Conservation (phyloP, 2,113 vertebrate species). For the Callopanchax toddi region DNA sequence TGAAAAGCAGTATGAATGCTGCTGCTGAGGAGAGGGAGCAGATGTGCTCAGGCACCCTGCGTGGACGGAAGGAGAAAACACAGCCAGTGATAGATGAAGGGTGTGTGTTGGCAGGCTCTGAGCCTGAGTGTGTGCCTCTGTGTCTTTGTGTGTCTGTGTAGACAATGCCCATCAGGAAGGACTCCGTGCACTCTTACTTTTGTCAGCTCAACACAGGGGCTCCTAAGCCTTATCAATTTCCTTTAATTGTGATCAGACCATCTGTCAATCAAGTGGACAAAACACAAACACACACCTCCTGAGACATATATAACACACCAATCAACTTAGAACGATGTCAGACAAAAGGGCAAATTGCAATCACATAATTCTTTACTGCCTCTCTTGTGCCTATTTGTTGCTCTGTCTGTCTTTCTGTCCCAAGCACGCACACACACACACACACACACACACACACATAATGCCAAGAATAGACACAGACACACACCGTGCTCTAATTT, state of each 20-base stretch:
- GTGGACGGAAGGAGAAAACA: conserved; percentile 37
- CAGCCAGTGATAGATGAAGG: conserved; percentile 14
- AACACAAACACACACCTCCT: conserved; percentile 25
- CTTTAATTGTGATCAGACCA: conserved; percentile 69
- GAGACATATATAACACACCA: conserved; percentile 20
- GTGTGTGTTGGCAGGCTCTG: conserved; percentile 14
- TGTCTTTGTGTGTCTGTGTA: conserved; percentile 42
- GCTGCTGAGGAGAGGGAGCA: conserved; percentile 48
- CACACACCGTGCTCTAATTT: conserved; percentile 29
- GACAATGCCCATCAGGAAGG: conserved; percentile 42
- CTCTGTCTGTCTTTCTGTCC: conserved; percentile 18
- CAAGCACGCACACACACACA: conserved; percentile 2
- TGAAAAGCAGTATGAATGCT: conserved; percentile 40
- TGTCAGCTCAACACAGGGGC: conserved; percentile 70
- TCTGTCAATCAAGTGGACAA: conserved; percentile 60
- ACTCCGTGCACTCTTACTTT: conserved; percentile 56
- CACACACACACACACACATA: conserved; percentile 13
- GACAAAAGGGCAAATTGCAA: conserved; percentile 46
- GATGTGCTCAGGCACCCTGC: conserved; percentile 56
- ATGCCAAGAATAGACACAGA: conserved; percentile 18
- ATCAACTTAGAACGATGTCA: conserved; percentile 30
- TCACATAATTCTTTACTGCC: conserved; percentile 43
- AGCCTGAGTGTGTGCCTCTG: conserved; percentile 19
- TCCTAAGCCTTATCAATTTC: conserved; percentile 69
- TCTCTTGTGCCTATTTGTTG: conserved; percentile 17